Evolutionary conservation across 1,140 invertebrate species (phyloP), one percentile per base, ranked within the genome.

Genomic region (Rhopalosiphum padi): DNA sequence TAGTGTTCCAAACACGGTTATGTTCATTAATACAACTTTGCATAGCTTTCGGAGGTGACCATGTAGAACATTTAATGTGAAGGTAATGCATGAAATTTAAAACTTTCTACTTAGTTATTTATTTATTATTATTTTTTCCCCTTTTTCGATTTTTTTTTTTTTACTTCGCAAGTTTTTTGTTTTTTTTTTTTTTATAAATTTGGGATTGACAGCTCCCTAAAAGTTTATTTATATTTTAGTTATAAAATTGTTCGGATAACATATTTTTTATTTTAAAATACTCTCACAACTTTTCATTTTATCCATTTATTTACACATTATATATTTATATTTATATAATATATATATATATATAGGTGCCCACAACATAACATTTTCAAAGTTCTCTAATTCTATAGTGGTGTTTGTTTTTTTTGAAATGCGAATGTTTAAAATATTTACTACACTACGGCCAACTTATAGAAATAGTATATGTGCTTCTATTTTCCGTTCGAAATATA

Each of bases 41-140:
- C 53, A 90, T 90, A 43, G 53, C 37, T 68, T 90, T 90, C 18
- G 55, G 89, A 90, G 89, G 89, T 90, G 89, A 68, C 89, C 89
- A 90, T 90, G 89, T 90, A 68, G 53, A 90, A 90, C 89, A 68
- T 90, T 60, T 90, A 60, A 90, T 41, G 88, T n/a, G 23, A 90
- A 60, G 35, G 88, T 60, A 90, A 89, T 37, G 51, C 48, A 55
- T 21, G 87, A 37, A 53, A 90, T 60, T 90, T 41, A 60, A 90
- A 90, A 90, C 88, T 55, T 90, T 60, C 37, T 60, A 41, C 37
- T 90, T 89, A 89, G 48, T 53, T 89, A 89, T 55, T 53, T 53
- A 89, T 37, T 53, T 46, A 30, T 46, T n/a, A n/a, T 48, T 48
- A 41, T 87, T 60, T 90, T 43, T 60, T 25, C 23, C 41, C 25